Percentiles rank a stretch among this genome's conserved stretches.
Conservation (phyloP, 2,888 invertebrate genomes). For the Loripinus fragilis region DNA sequence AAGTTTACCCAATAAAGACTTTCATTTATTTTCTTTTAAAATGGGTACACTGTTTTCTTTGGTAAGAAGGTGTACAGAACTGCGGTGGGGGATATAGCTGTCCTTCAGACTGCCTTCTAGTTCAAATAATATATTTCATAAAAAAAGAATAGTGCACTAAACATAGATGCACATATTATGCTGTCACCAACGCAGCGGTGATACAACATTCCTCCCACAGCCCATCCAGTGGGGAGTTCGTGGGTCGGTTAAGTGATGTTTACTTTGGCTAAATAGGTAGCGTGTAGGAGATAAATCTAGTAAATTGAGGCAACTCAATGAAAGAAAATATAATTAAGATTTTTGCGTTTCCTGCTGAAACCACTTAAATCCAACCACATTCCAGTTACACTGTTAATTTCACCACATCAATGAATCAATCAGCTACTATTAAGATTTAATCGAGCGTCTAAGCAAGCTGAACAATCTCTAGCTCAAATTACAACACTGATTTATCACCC, state of each 20-base stretch:
- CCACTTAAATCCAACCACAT: constrained; percentile 11
- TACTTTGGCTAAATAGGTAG: constrained; percentile 8
- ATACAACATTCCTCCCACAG: not conserved
- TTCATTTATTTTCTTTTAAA: not conserved
- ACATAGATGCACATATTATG: not conserved
- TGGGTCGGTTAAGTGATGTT: not conserved
- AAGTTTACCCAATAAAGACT: not conserved
- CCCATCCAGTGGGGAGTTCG: not conserved
- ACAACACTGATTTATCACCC: constrained; percentile 7
- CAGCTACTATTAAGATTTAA: constrained; percentile 1
- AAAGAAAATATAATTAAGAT: constrained; percentile 16
- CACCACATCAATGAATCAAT: constrained; percentile 5
- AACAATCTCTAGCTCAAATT: constrained; percentile 3
- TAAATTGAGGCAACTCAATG: constrained; percentile 9
- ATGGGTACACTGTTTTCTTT: not conserved
- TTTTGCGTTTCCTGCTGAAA: constrained; percentile 9
- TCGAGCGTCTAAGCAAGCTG: constrained; percentile 1
- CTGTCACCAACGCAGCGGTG: not conserved
- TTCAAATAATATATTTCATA: not conserved
- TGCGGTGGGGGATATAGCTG: not conserved
- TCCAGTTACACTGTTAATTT: constrained; percentile 11
- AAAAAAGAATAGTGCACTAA: no score
- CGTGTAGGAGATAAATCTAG: constrained; percentile 19
- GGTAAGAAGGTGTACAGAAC: no score
- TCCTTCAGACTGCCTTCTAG: no score